These are phyloP conservation scores for Peromyscus leucopus DNA, from an alignment of 2,113 vertebrate genomes.

Conservation along the genomic window DNA sequence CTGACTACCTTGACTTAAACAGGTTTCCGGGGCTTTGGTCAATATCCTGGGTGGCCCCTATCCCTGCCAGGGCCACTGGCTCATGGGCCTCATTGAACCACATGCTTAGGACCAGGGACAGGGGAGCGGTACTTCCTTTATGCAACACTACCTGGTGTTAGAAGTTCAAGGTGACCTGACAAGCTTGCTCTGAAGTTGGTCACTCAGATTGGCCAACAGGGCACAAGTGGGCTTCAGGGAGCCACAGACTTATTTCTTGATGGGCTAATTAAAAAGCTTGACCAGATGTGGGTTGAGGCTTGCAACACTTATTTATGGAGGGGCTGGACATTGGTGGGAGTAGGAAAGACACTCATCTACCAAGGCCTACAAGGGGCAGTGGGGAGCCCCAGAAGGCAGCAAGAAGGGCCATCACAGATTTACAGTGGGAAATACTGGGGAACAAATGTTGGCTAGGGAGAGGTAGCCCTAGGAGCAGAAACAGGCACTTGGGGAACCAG, in stretches of 20 bases:
- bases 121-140: background rate
- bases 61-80: background rate
- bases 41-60: background rate
- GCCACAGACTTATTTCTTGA: background rate
- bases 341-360: too few relatives aligned
- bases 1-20: too few relatives aligned
- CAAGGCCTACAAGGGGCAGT: background rate
- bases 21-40: background rate
- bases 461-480: too few relatives aligned
- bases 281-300: background rate
- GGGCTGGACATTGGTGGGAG: background rate
- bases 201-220: background rate
- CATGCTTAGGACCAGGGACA: background rate
- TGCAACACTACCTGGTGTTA: background rate
- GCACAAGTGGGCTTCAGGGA: background rate
- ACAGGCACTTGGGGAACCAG: too few relatives aligned
- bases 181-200: too few relatives aligned
- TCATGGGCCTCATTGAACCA: background rate
- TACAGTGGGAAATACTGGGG: background rate
- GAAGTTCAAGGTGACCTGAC: background rate
- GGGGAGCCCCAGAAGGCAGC: background rate
- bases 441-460: background rate
- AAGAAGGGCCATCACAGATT: accelerated
- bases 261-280: background rate
- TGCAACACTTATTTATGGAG: background rate